Evolutionary conservation across 2,113 vertebrate genomes (phyloP).

Genomic region (Lepisosteus oculatus): DNA sequence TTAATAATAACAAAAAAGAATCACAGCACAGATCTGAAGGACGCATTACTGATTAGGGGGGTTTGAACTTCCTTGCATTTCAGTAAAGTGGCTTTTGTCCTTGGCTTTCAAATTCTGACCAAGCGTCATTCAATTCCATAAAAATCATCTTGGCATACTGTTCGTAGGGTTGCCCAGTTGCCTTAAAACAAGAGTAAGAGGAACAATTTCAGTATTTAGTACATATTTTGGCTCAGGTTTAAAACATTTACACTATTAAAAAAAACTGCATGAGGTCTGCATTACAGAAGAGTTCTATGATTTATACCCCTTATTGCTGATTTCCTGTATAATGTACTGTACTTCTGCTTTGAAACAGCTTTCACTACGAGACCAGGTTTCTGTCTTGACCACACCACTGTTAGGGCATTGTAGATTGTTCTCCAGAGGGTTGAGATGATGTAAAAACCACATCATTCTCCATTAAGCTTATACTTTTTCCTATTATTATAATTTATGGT

Average conservation of each 20-base stretch:
- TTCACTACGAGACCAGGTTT: too few species aligned
- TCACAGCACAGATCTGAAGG: slow-evolving; percentile 54
- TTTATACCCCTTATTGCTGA: too few species aligned
- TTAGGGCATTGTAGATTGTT: too few species aligned
- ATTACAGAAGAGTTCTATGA: too few species aligned
- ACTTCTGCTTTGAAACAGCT: too few species aligned
- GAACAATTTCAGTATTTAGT: background rate
- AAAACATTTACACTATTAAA: background rate
- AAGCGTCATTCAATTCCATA: slow-evolving; percentile 98
- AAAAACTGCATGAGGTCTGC: too few species aligned
- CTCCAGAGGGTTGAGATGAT: too few species aligned
- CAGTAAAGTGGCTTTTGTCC: slow-evolving; percentile 96
- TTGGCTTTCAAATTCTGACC: slow-evolving; percentile 99
- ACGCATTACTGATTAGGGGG: slow-evolving; percentile 28
- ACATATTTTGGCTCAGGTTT: background rate
- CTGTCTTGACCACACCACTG: too few species aligned
- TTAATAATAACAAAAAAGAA: slow-evolving; percentile 38
- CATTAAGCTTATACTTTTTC: too few species aligned
- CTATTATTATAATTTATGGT: too few species aligned
- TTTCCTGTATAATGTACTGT: too few species aligned
- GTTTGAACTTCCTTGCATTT: slow-evolving; percentile 33
- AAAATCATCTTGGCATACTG: slow-evolving; percentile 99
- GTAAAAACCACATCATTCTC: too few species aligned
- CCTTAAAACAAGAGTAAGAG: slow-evolving; percentile 58
- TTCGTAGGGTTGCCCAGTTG: slow-evolving; percentile 96